Conservation (phyloP, 2,113 vertebrate species). For the Mixornis gularis region DNA sequence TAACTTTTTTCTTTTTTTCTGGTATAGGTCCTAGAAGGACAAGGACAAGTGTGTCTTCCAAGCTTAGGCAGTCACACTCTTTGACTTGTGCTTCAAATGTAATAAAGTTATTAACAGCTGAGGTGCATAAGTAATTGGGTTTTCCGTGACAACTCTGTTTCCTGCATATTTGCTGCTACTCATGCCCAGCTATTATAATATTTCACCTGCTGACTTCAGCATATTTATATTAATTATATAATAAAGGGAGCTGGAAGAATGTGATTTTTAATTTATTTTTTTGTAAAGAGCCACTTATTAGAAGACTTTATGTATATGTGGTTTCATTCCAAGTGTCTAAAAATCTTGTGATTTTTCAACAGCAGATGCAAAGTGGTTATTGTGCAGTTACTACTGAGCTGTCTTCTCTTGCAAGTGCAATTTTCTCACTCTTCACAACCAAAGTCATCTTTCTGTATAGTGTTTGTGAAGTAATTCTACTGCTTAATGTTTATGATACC, state of each 20-base stretch:
- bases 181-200: neutral
- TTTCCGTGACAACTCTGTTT: neutral
- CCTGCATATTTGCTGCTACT: neutral
- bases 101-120: neutral
- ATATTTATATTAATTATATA: neutral
- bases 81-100: neutral
- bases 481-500: neutral
- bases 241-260: neutral
- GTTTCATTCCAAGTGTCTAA: neutral
- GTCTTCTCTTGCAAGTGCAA: neutral
- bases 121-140: neutral
- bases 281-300: neutral
- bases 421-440: neutral
- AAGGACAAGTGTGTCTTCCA: neutral
- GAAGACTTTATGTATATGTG: neutral
- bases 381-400: neutral
- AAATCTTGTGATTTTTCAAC: neutral
- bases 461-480: neutral
- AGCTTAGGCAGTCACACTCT: neutral
- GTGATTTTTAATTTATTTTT: neutral
- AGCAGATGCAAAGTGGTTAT: neutral
- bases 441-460: neutral
- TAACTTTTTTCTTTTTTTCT: neutral
- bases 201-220: neutral
- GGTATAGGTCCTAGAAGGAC: neutral